Percentiles rank a stretch among this genome's conserved stretches.
phyloP scores from a whole-genome alignment of 2,113 vertebrate species.

The Puntigrus tetrazona region DNA sequence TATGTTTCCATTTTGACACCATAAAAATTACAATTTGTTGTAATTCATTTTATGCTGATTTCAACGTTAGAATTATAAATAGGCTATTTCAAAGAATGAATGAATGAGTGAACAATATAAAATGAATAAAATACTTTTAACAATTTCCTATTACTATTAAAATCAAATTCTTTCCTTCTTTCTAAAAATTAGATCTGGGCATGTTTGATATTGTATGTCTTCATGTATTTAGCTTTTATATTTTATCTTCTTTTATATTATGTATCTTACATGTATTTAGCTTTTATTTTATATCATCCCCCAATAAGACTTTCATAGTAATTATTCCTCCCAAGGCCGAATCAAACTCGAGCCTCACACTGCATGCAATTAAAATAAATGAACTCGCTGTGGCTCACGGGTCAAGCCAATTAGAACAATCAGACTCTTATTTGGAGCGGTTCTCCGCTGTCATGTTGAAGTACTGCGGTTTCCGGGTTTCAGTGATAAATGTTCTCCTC shows the following conservation, averaged over 20 bases:
- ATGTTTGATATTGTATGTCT: background rate
- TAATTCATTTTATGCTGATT: too few relatives aligned
- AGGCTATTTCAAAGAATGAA: too few relatives aligned
- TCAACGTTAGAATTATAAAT: too few relatives aligned
- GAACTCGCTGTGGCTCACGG: constrained; percentile 3
- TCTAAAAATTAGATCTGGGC: background rate
- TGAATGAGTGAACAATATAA: too few relatives aligned
- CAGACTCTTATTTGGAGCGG: constrained; percentile 51
- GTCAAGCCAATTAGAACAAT: constrained; percentile 59
- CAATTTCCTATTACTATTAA: too few relatives aligned
- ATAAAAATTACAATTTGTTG: too few relatives aligned
- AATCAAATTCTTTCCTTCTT: too few relatives aligned
- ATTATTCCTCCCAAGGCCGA: constrained; percentile 44
- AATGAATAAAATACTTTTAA: too few relatives aligned
- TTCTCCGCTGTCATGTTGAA: constrained; percentile 41
- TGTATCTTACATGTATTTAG: too few relatives aligned
- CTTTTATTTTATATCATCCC: background rate
- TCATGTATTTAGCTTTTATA: constrained; percentile 41
- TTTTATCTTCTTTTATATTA: background rate
- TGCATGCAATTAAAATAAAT: constrained; percentile 60
- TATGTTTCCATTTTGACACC: too few relatives aligned
- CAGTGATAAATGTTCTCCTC: constrained; percentile 40
- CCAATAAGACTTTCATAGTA: background rate
- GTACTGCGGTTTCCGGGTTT: constrained; percentile 34
- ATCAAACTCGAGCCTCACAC: constrained; percentile 49